Evolutionary conservation across 2,888 invertebrate species (phyloP).

Genomic region (Keiferia lycopersicella): DNA sequence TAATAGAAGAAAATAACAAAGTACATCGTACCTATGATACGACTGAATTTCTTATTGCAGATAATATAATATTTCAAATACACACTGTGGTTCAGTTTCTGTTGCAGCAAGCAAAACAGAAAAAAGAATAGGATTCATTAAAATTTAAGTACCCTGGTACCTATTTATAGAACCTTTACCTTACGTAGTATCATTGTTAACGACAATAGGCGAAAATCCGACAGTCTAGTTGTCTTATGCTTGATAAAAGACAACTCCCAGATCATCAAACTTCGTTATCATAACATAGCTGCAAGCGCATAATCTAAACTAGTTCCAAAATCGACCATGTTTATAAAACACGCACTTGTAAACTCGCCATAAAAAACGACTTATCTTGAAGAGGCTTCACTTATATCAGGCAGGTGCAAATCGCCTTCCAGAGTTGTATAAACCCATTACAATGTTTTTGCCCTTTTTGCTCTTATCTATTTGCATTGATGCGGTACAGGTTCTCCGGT

Average conservation of each 20-base stretch:
- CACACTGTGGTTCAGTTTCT: too few relatives aligned
- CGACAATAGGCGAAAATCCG: neutral
- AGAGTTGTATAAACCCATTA: conserved; percentile 35
- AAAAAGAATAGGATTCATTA: too few relatives aligned
- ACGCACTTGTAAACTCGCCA: neutral
- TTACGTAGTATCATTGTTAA: too few relatives aligned
- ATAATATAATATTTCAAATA: too few relatives aligned
- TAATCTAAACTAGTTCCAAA: neutral
- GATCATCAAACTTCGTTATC: conserved; percentile 5
- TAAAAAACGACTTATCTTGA: conserved; percentile 1
- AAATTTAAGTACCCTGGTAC: too few relatives aligned
- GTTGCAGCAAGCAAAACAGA: too few relatives aligned
- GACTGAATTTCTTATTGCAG: too few relatives aligned
- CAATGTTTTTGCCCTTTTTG: conserved; percentile 30
- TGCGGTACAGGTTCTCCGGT: conserved; percentile 32
- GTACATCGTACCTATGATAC: too few relatives aligned
- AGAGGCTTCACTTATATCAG: conserved; percentile 15
- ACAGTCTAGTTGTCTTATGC: neutral
- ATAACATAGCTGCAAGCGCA: neutral
- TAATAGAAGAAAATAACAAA: neutral
- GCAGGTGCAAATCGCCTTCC: conserved; percentile 31
- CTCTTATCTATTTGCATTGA: conserved; percentile 26
- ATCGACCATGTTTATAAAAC: neutral
- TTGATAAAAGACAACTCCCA: neutral
- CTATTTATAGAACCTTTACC: too few relatives aligned